Evolutionary conservation across 1,140 invertebrate genomes (phyloP).

Genomic region (Paraescarpia echinospica): DNA sequence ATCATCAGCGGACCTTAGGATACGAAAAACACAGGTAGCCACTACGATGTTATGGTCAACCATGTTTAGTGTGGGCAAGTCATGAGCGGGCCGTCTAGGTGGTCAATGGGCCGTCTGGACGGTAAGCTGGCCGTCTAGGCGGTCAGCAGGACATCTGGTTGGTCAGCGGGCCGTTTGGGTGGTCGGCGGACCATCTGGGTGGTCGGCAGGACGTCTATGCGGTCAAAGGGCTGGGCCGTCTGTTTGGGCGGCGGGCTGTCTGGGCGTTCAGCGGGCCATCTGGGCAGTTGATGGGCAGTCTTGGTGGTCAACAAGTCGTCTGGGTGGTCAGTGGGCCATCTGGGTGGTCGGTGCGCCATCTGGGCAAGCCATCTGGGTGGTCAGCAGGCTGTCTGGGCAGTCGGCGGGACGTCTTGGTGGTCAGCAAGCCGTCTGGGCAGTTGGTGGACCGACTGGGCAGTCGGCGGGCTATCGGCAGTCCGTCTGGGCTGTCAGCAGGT

Average conservation of each 20-base stretch:
- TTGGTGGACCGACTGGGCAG: background rate
- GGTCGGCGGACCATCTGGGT: too few relatives aligned
- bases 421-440: background rate
- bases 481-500: background rate
- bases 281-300: background rate
- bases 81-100: too few relatives aligned
- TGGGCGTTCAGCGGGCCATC: background rate
- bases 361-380: background rate
- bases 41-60: background rate
- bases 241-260: background rate
- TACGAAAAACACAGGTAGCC: constrained; percentile 85
- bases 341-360: background rate
- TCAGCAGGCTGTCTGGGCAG: background rate
- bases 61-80: too few relatives aligned
- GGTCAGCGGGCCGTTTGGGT: too few relatives aligned
- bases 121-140: too few relatives aligned
- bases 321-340: background rate
- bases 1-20: constrained; percentile 96
- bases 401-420: background rate
- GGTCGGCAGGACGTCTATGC: background rate
- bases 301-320: background rate
- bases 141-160: too few relatives aligned
- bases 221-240: background rate
- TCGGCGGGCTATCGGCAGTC: background rate
- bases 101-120: too few relatives aligned